phyloP scores from a whole-genome alignment of 1,140 invertebrate genomes.

The Meteorus sp. region DNA sequence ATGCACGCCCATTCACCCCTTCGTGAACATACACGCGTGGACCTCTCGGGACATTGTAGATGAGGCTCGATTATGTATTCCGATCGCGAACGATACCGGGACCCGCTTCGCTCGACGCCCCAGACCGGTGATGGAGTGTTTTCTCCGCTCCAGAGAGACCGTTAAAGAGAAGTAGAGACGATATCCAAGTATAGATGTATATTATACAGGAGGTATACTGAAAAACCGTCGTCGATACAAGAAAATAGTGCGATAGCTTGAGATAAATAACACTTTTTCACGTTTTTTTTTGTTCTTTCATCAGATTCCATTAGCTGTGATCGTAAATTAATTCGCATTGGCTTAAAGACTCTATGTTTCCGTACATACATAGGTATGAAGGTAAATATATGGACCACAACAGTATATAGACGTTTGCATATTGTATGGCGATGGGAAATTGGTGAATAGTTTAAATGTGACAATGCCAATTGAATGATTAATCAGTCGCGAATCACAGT shows the following conservation, averaged over 20 bases:
- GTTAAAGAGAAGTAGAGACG: conserved; percentile 14
- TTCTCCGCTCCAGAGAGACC: conserved; percentile 37
- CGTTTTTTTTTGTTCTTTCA: neutral
- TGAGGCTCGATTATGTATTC: conserved; percentile 53
- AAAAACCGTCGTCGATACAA: neutral
- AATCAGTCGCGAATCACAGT: conserved; percentile 9
- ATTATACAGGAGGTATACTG: too few species aligned
- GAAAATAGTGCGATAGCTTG: conserved; percentile 18
- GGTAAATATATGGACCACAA: too few species aligned
- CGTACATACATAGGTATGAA: too few species aligned
- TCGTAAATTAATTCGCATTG: conserved; percentile 24
- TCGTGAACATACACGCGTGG: neutral
- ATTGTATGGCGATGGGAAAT: too few species aligned
- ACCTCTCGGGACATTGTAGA: conserved; percentile 49
- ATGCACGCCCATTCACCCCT: neutral
- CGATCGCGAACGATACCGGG: conserved; percentile 51
- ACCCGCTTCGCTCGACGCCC: conserved; percentile 33
- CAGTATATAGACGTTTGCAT: too few species aligned
- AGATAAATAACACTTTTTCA: conserved; percentile 20
- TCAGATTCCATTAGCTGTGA: neutral
- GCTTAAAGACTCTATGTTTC: neutral
- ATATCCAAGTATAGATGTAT: neutral
- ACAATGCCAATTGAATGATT: conserved; percentile 15
- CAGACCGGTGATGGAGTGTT: conserved; percentile 48
- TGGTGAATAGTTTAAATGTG: conserved; percentile 1